Evolutionary conservation across 1,140 invertebrate species (phyloP).

Genomic region (Eriosoma lanigerum): DNA sequence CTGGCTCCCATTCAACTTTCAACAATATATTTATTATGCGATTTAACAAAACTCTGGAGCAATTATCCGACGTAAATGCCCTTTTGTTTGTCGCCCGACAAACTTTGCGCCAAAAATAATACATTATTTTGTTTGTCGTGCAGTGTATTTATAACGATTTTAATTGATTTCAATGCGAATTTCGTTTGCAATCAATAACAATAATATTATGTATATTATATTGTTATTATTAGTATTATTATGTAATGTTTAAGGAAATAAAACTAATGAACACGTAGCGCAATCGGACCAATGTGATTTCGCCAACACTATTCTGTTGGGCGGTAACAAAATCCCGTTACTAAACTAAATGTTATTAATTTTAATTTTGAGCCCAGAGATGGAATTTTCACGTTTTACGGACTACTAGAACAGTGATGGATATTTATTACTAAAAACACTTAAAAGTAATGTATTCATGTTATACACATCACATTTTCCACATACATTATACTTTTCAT

Average conservation of each 20-base stretch:
- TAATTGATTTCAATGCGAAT: slow-evolving; percentile 35
- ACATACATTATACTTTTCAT: too few species aligned
- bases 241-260: background rate
- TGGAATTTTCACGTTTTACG: background rate
- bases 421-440: background rate
- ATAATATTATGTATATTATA: too few species aligned
- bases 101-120: slow-evolving; percentile 46
- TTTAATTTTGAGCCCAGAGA: background rate
- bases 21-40: slow-evolving; percentile 50
- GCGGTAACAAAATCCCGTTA: background rate
- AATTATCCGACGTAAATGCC: slow-evolving; percentile 45
- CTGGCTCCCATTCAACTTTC: slow-evolving; percentile 48
- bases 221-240: too few species aligned
- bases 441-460: background rate
- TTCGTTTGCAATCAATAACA: background rate
- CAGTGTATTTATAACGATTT: slow-evolving; percentile 25
- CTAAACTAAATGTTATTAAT: background rate
- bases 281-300: background rate
- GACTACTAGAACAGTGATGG: background rate
- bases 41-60: slow-evolving; percentile 48
- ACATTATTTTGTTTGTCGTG: slow-evolving; percentile 26
- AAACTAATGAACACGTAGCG: background rate
- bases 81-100: slow-evolving; percentile 41
- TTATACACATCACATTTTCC: too few species aligned
- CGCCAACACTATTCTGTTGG: background rate